Percentiles rank a stretch among this genome's conserved stretches.
Conservation (phyloP, 2,797 vertebrate genomes). For the Liasis olivaceus region DNA sequence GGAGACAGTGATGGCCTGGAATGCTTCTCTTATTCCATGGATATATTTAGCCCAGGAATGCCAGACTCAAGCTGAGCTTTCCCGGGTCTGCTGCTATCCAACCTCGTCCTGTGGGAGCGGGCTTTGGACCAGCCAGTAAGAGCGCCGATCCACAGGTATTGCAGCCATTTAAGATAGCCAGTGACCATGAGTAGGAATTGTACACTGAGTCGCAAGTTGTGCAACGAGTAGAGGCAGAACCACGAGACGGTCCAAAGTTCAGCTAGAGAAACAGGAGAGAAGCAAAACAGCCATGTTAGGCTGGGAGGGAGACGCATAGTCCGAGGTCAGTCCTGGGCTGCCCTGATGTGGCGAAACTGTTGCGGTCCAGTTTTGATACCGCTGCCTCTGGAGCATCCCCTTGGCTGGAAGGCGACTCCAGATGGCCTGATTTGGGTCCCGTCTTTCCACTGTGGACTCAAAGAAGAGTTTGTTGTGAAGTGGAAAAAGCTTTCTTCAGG, state of each 20-base stretch:
- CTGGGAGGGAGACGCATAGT: not conserved
- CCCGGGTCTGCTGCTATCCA: not conserved
- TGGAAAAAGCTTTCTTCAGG: not conserved
- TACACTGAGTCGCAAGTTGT: not conserved
- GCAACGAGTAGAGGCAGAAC: not conserved
- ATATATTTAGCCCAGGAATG: not conserved
- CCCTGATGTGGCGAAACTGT: not conserved
- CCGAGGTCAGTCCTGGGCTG: not conserved
- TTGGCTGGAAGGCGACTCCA: not conserved
- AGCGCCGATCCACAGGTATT: not conserved
- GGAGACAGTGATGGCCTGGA: too few species aligned
- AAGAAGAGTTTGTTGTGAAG: too few species aligned
- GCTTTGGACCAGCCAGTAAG: not conserved
- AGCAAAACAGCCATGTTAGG: not conserved
- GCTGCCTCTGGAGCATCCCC: not conserved
- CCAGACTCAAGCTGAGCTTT: not conserved
- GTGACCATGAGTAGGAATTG: not conserved
- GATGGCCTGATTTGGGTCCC: not conserved
- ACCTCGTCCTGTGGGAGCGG: not conserved
- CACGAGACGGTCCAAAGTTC: not conserved
- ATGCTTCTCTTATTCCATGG: not conserved
- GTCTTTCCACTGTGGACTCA: not conserved
- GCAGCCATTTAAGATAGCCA: not conserved
- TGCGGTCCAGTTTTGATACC: not conserved
- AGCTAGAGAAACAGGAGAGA: not conserved